phyloP scores from a whole-genome alignment of 2,888 invertebrate genomes.

The Sarcophaga subvicina region DNA sequence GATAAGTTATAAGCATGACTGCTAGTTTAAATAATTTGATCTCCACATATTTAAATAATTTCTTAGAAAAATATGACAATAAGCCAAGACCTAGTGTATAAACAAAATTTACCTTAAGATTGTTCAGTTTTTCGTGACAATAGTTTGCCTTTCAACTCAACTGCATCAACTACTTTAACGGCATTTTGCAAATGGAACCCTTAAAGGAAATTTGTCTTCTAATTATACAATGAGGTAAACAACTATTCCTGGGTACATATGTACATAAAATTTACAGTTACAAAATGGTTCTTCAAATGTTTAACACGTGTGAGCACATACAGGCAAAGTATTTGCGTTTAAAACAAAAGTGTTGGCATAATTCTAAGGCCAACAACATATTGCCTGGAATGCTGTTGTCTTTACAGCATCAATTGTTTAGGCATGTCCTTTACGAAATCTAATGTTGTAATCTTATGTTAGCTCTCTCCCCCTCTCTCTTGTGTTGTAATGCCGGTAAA shows the following conservation, averaged over 20 bases:
- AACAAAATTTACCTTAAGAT: no score
- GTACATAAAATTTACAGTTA: not conserved
- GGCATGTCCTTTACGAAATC: not conserved
- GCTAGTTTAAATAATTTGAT: no score
- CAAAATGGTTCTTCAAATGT: not conserved
- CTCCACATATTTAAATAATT: no score
- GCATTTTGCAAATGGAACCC: not conserved
- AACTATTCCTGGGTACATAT: not conserved
- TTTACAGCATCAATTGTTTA: not conserved
- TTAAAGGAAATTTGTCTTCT: not conserved
- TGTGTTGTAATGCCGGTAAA: no score
- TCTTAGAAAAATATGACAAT: no score
- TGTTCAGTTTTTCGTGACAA: no score
- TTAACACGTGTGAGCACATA: not conserved
- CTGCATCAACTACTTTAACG: not conserved
- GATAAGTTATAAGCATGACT: no score
- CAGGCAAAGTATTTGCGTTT: not conserved
- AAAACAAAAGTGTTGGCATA: conserved; percentile 46
- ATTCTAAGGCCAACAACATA: conserved; percentile 3
- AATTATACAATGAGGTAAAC: not conserved
- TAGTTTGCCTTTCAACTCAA: no score
- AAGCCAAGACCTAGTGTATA: no score
- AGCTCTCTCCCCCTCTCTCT: not conserved
- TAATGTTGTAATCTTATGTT: not conserved
- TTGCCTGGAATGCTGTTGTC: conserved; percentile 20